Conservation (phyloP, 2,113 vertebrate species). For the Dasyprocta punctata region DNA sequence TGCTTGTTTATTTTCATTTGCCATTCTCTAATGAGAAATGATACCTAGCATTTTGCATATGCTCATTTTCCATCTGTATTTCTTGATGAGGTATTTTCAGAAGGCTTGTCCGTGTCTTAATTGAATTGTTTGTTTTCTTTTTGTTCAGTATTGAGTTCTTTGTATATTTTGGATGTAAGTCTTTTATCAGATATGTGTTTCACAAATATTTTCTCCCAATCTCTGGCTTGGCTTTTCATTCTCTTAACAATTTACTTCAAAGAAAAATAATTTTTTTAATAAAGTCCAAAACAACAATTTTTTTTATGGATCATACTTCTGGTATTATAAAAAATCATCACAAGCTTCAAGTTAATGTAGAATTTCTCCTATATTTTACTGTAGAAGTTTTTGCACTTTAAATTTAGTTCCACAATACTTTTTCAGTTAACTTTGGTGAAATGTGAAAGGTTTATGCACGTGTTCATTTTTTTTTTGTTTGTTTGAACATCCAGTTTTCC, state of each 20-base stretch:
- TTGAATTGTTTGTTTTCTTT: constrained; percentile 60
- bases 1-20: background rate
- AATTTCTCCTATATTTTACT: background rate
- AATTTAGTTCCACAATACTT: background rate
- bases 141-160: constrained; percentile 55
- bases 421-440: background rate
- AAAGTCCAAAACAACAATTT: background rate
- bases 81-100: constrained; percentile 21
- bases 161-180: constrained; percentile 55
- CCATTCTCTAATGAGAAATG: background rate
- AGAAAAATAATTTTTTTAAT: constrained; percentile 21
- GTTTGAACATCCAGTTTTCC: background rate
- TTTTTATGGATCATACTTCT: background rate
- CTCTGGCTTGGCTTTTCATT: constrained; percentile 49
- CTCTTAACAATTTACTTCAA: background rate
- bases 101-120: background rate
- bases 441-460: background rate
- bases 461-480: background rate
- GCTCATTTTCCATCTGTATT: constrained; percentile 9
- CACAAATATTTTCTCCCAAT: constrained; percentile 58
- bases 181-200: constrained; percentile 58
- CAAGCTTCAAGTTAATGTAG: background rate
- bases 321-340: background rate
- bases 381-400: background rate
- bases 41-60: background rate